Percentiles rank a stretch among this genome's conserved stretches.
Evolutionary conservation across 2,113 vertebrate genomes (phyloP).

Genomic region (Calidris pygmaea): DNA sequence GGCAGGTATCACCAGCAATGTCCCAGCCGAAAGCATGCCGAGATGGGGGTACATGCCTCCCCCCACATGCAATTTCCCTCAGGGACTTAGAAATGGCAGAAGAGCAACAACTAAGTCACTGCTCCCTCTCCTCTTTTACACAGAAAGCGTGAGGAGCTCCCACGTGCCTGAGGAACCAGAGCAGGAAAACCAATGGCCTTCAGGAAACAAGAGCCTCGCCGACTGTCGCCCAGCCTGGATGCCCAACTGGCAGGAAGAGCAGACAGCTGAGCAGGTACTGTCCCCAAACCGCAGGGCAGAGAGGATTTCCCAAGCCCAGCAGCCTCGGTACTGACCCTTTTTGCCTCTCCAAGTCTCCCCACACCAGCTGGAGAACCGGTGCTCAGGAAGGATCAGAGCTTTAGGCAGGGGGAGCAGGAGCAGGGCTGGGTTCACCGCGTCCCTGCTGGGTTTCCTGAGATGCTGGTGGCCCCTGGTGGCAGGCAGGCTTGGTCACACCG

Average conservation of each 20-base stretch:
- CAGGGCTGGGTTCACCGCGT: not conserved
- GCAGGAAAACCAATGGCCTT: not conserved
- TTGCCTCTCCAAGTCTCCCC: slow-evolving; percentile 35
- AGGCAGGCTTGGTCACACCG: not conserved
- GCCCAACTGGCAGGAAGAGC: accelerated
- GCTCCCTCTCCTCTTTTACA: not conserved
- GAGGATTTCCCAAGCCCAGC: not conserved
- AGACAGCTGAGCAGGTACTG: not conserved
- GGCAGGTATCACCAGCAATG: not conserved
- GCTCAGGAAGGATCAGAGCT: slow-evolving; percentile 24
- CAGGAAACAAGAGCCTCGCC: not conserved
- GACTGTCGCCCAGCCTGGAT: not conserved
- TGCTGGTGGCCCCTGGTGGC: not conserved
- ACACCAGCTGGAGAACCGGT: slow-evolving; percentile 43
- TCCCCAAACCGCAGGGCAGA: not conserved
- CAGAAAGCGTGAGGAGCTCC: not conserved
- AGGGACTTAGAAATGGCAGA: not conserved
- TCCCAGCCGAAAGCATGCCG: not conserved
- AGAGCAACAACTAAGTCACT: not conserved
- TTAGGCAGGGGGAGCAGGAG: not conserved
- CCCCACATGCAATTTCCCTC: not conserved
- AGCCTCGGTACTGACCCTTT: not conserved
- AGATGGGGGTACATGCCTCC: not conserved
- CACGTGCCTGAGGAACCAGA: not conserved
- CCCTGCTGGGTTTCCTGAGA: not conserved